Evolutionary conservation across 1,140 invertebrate genomes (phyloP), one percentile per base, ranked within the genome.

Genomic region (Glossosoma conforme): DNA sequence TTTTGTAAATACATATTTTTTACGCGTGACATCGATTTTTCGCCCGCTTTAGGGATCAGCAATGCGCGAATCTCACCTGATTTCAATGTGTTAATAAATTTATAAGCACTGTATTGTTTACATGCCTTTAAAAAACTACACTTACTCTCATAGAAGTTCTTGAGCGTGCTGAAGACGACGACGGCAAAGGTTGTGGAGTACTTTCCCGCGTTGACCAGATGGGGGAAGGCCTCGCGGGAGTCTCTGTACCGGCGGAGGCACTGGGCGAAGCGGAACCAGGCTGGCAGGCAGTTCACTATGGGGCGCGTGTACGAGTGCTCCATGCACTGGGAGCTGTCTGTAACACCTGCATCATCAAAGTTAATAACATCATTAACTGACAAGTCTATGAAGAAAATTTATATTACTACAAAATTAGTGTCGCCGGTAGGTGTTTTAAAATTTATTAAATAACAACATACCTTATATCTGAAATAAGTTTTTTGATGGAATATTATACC

Each of bases 101-200:
- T n/a, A n/a, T n/a, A n/a, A n/a, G n/a, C n/a, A n/a, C n/a, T n/a
- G n/a, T 24, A 0, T 9, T 11, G 11, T 14, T n/a, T 42, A 14
- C 9, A 14, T 47, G 11, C 13, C 15, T 13, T 49, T 14, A 14
- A n/a, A n/a, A n/a, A n/a, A n/a, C n/a, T n/a, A 30, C 4, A 51
- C 43, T 35, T 37, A 58, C 56, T 36, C 13, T 53, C 51, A 22
- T 58, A 53, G 35, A 78, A 75, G 44, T 70, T 78, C 62, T 85
- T 81, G 3, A 98, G 67, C 0, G 89, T 85, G 3, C 86, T 80
- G 66, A 95, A 92, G 15, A 91, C 77, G 3, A 97, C 89, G 3
- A 97, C 94, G 47, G 98, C 84, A 75, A 98, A 98, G 0, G 95
- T 94, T 0, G 95, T 98, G 0, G 93, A 90, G 72, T 99, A 99